These are phyloP conservation scores for Mobula hypostoma DNA, from an alignment of 2,113 vertebrate species.

Conservation along the genomic window DNA sequence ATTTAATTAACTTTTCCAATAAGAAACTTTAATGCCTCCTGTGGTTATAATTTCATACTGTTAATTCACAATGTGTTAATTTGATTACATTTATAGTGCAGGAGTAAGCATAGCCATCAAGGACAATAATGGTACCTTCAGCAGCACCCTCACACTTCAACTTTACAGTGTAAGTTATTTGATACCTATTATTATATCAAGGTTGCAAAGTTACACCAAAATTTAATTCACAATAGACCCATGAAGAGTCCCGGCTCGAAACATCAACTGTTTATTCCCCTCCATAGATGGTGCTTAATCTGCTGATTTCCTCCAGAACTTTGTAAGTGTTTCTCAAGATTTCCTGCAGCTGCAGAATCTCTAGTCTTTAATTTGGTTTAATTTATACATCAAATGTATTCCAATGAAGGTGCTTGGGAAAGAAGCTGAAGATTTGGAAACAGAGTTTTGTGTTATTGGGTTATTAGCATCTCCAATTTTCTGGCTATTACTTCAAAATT, in stretches of 20 bases:
- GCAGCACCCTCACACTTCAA: constrained; percentile 56
- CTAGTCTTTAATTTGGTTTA: background rate
- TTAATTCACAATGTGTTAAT: background rate
- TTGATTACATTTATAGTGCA: constrained; percentile 44
- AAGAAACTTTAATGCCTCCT: background rate
- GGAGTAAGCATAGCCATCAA: constrained; percentile 54
- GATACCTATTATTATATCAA: background rate
- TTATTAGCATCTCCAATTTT: background rate
- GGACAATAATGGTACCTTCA: constrained; percentile 63
- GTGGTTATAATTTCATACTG: background rate
- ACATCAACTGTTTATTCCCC: no score
- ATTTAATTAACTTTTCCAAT: background rate
- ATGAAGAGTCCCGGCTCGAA: background rate
- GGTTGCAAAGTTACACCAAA: background rate
- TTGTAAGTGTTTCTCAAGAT: no score
- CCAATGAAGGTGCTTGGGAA: background rate
- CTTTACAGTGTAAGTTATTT: constrained; percentile 52
- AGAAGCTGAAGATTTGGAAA: background rate
- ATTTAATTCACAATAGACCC: background rate
- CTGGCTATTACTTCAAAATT: background rate
- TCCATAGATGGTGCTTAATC: no score
- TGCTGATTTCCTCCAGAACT: no score
- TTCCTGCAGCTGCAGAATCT: no score
- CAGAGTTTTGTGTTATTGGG: background rate
- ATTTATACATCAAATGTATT: background rate